A percentile compares a stretch with the other conserved stretches of the same genome.
These are phyloP conservation scores for Cyphomyrmex costatus DNA, from an alignment of 1,140 invertebrate genomes.

Conservation along the genomic window DNA sequence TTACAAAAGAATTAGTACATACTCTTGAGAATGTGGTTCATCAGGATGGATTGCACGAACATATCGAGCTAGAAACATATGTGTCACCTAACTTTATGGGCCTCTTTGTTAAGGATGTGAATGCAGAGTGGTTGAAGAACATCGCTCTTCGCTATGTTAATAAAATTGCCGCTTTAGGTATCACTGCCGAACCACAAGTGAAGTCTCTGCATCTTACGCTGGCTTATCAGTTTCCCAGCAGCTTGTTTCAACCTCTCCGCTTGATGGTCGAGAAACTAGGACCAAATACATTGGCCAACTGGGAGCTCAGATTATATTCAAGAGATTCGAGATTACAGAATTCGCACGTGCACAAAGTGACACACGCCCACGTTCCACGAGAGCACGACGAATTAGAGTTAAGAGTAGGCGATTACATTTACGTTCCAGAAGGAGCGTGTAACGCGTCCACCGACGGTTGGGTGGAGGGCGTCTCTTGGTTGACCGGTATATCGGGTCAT, in stretches of 20 bases:
- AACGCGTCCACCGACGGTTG: slow-evolving; percentile 93
- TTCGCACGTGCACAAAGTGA: slow-evolving; percentile 92
- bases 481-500: slow-evolving; percentile 93
- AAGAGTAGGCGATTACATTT: slow-evolving; percentile 94
- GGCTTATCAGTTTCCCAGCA: slow-evolving; percentile 94
- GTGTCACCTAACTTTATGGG: slow-evolving; percentile 95
- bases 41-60: slow-evolving; percentile 88
- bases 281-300: slow-evolving; percentile 89
- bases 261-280: slow-evolving; percentile 91
- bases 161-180: slow-evolving; percentile 91
- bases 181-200: slow-evolving; percentile 90
- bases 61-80: slow-evolving; percentile 92
- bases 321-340: slow-evolving; percentile 92
- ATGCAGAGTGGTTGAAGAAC: slow-evolving; percentile 92
- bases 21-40: slow-evolving; percentile 90
- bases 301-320: slow-evolving; percentile 96
- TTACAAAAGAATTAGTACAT: slow-evolving; percentile 89
- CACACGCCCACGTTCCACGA: slow-evolving; percentile 92
- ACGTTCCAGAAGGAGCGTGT: slow-evolving; percentile 91
- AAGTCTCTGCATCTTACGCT: slow-evolving; percentile 95
- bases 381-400: slow-evolving; percentile 95
- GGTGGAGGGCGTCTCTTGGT: slow-evolving; percentile 95
- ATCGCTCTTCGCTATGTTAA: slow-evolving; percentile 92
- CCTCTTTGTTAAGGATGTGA: slow-evolving; percentile 93
- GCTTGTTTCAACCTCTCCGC: slow-evolving; percentile 91